Conservation (phyloP, 1,140 invertebrate species). For the Achatina immaculata region DNA sequence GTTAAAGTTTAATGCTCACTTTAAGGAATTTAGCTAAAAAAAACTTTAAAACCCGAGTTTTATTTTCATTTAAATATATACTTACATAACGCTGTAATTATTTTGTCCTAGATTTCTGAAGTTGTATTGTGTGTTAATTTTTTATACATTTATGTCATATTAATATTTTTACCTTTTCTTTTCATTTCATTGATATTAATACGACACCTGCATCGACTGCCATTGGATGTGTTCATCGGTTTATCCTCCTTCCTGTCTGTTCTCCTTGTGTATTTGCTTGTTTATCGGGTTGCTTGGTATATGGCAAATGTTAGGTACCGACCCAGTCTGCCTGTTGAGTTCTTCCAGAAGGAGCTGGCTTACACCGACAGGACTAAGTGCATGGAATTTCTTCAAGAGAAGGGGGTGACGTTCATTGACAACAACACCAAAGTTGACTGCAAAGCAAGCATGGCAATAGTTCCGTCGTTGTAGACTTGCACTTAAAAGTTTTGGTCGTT, state of each 20-base stretch:
- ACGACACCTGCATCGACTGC: constrained; percentile 9
- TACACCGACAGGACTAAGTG: constrained; percentile 86
- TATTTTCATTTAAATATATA: too few species aligned
- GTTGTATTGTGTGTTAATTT: too few species aligned
- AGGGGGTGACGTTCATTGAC: constrained; percentile 83
- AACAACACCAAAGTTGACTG: constrained; percentile 84
- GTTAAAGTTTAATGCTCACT: too few species aligned
- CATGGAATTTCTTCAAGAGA: constrained; percentile 87
- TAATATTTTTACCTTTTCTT: constrained; percentile 68
- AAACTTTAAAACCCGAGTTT: too few species aligned
- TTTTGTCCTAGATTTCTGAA: too few species aligned
- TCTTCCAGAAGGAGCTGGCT: constrained; percentile 86
- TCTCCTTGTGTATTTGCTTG: constrained; percentile 42
- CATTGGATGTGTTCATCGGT: constrained; percentile 41
- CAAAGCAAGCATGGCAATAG: constrained; percentile 74
- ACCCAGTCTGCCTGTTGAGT: constrained; percentile 87
- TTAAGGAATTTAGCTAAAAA: too few species aligned
- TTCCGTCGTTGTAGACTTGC: constrained; percentile 46
- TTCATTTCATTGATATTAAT: constrained; percentile 60
- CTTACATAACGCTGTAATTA: too few species aligned
- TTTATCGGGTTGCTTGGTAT: constrained; percentile 34
- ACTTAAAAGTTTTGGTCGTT: background rate
- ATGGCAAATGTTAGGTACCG: constrained; percentile 83
- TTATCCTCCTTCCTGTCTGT: constrained; percentile 35
- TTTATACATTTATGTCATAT: background rate